Percentiles rank a stretch among this genome's conserved stretches.
phyloP scores from a whole-genome alignment of 2,113 vertebrate species.

The Cichladusa arquata region DNA sequence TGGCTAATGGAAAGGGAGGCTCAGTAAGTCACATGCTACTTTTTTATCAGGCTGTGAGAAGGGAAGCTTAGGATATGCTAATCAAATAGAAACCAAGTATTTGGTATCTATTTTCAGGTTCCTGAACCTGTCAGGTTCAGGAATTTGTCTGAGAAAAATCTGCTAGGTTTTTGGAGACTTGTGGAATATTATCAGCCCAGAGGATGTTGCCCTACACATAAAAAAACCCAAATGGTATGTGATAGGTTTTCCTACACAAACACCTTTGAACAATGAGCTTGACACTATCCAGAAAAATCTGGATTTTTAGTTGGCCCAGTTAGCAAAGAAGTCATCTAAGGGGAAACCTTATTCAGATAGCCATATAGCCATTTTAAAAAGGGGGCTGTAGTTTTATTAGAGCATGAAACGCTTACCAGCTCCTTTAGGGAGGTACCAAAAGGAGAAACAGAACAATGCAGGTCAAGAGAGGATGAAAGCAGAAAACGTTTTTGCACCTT shows the following conservation, averaged over 20 bases:
- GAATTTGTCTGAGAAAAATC: neutral
- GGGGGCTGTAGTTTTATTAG: neutral
- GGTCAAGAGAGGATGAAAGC: neutral
- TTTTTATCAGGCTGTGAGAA: neutral
- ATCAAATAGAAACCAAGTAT: neutral
- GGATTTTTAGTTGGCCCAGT: neutral
- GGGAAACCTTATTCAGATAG: neutral
- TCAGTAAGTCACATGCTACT: neutral
- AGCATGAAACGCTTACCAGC: neutral
- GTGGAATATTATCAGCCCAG: neutral
- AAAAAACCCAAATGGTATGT: neutral
- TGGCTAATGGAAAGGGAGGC: neutral
- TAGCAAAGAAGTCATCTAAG: neutral
- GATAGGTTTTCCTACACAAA: neutral
- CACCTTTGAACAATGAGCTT: neutral
- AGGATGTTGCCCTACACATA: neutral
- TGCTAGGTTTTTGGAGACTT: neutral
- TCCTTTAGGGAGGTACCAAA: neutral
- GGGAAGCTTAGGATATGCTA: neutral
- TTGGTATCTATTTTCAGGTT: too few relatives aligned
- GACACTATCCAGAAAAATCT: neutral
- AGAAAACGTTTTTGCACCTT: neutral
- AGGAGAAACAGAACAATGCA: neutral
- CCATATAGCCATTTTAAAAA: neutral
- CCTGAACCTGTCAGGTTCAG: neutral